Percentiles rank a stretch among this genome's conserved stretches.
Evolutionary conservation across 2,113 vertebrate genomes (phyloP).

Genomic region (Xiphorhynchus elegans): DNA sequence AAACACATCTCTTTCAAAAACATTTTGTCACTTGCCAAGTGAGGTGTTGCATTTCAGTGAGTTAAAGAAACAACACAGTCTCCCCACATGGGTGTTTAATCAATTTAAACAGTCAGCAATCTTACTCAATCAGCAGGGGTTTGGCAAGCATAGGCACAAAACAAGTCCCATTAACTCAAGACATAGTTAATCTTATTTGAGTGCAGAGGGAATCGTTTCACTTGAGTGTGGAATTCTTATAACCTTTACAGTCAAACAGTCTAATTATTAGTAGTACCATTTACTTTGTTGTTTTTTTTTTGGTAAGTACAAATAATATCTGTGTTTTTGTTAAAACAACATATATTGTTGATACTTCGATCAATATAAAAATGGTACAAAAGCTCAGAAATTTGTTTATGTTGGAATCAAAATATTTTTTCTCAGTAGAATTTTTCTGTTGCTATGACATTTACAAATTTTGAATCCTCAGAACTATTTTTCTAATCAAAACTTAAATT

Average conservation of each 20-base stretch:
- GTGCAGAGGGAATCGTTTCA: background rate
- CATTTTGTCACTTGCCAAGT: background rate
- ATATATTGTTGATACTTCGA: background rate
- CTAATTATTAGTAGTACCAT: background rate
- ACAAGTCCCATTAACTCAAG: background rate
- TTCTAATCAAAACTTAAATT: background rate
- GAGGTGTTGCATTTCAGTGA: background rate
- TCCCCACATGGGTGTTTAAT: conserved; percentile 23
- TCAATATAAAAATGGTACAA: background rate
- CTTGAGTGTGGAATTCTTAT: background rate
- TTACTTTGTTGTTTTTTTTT: background rate
- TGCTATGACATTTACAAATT: background rate
- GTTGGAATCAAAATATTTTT: background rate
- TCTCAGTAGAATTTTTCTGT: background rate
- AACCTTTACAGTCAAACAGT: background rate
- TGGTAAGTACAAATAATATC: background rate
- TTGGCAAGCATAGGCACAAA: conserved; percentile 24
- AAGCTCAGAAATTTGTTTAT: background rate
- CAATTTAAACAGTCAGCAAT: background rate
- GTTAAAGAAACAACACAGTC: background rate
- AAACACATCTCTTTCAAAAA: background rate
- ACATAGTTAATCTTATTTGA: conserved; percentile 27
- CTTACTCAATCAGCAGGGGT: conserved; percentile 39
- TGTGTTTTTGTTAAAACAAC: background rate
- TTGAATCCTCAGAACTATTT: background rate